These are phyloP conservation scores for Myiozetetes cayanensis DNA, from an alignment of 2,113 vertebrate genomes.

Conservation along the genomic window DNA sequence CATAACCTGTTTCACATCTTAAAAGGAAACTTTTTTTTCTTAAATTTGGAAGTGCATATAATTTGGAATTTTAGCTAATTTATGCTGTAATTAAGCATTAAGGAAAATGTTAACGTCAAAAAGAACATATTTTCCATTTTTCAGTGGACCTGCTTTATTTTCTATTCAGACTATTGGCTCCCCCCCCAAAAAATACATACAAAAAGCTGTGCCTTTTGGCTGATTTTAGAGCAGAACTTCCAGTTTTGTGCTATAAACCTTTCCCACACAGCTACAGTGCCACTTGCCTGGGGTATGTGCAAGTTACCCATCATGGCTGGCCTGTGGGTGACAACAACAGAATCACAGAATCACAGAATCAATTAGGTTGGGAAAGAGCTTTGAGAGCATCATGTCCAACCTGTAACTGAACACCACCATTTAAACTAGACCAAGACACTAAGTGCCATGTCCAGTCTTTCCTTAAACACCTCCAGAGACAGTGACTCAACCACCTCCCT, in stretches of 20 bases:
- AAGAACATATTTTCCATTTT: not conserved
- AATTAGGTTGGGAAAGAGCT: not conserved
- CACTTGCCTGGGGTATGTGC: fast-evolving
- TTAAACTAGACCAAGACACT: not conserved
- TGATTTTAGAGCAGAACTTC: not conserved
- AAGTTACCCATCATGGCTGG: not conserved
- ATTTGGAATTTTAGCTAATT: not conserved
- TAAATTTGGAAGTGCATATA: not conserved
- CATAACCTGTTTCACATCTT: not conserved
- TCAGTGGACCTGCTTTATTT: not conserved
- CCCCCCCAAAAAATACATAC: too few relatives aligned
- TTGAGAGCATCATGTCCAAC: not conserved
- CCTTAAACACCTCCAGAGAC: not conserved
- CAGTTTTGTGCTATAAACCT: not conserved
- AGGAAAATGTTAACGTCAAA: not conserved
- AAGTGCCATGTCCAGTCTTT: not conserved
- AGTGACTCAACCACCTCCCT: not conserved
- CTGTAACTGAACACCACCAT: not conserved
- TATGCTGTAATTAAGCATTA: not conserved
- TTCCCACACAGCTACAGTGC: not conserved
- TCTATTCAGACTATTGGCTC: not conserved
- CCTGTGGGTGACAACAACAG: not conserved
- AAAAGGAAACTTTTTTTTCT: not conserved
- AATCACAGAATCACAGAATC: not conserved
- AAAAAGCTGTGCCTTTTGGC: fast-evolving